These are phyloP conservation scores for Heliconius ethilla DNA, from an alignment of 2,888 invertebrate species.

Conservation along the genomic window DNA sequence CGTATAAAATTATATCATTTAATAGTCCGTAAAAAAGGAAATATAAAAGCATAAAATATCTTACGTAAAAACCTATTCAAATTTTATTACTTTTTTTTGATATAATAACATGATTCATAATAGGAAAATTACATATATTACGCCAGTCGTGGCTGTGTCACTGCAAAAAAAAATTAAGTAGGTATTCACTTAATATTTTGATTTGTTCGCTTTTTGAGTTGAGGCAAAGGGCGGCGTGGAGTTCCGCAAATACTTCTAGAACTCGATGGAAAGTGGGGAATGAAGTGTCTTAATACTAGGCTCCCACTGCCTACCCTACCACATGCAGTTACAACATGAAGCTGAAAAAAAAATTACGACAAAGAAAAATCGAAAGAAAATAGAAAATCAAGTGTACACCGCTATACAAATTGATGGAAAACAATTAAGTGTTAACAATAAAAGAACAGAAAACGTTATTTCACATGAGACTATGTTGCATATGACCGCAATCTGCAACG, in stretches of 20 bases:
- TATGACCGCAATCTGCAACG: conserved; percentile 31
- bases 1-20: not conserved
- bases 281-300: too few relatives aligned
- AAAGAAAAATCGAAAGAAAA: not conserved
- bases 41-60: not conserved
- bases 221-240: too few relatives aligned
- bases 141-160: too few relatives aligned
- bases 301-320: too few relatives aligned
- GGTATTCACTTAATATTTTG: too few relatives aligned
- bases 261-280: too few relatives aligned
- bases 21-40: not conserved
- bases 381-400: not conserved
- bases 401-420: conserved; percentile 1
- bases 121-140: not conserved
- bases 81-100: not conserved
- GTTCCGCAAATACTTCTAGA: too few relatives aligned
- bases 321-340: too few relatives aligned
- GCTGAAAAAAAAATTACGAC: not conserved
- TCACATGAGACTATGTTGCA: conserved; percentile 32
- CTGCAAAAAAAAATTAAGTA: too few relatives aligned
- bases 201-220: too few relatives aligned
- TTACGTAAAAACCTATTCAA: not conserved
- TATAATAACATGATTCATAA: not conserved
- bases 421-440: conserved; percentile 16
- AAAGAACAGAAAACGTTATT: conserved; percentile 27